phyloP scores from a whole-genome alignment of 2,113 vertebrate genomes.

The Neomonachus schauinslandi region DNA sequence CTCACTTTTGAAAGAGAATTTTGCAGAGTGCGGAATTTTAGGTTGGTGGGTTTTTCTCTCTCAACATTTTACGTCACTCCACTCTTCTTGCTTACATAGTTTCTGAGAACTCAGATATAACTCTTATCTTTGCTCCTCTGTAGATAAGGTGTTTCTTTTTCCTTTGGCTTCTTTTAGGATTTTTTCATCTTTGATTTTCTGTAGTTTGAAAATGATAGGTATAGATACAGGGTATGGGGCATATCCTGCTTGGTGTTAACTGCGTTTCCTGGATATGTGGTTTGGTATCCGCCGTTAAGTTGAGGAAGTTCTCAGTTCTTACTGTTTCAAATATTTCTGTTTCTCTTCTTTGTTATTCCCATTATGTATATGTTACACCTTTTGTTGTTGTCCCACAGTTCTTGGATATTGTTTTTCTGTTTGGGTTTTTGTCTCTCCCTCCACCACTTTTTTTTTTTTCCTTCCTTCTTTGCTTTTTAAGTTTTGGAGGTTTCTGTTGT shows the following conservation, averaged over 20 bases:
- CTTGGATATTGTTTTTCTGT: not conserved
- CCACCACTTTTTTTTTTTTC: not conserved
- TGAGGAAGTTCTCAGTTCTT: not conserved
- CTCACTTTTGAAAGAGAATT: not conserved
- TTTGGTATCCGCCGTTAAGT: not conserved
- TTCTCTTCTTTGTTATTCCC: not conserved
- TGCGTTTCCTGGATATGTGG: not conserved
- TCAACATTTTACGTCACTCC: not conserved
- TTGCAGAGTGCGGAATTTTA: not conserved
- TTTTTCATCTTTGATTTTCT: conserved; percentile 10
- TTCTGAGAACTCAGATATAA: not conserved
- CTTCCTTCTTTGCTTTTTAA: not conserved
- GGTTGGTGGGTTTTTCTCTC: not conserved
- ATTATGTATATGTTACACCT: not conserved
- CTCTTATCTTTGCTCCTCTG: not conserved
- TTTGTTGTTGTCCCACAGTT: not conserved
- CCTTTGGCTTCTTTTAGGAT: not conserved
- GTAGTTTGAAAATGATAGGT: not conserved
- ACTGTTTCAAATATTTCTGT: not conserved
- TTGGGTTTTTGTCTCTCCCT: not conserved
- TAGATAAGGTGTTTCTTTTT: not conserved
- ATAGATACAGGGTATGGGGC: not conserved
- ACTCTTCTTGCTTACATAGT: not conserved
- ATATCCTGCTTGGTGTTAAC: not conserved
- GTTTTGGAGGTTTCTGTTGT: not conserved